Evolutionary conservation across 37 sponge, comb jelly and placozoan genomes (phyloP), one percentile per base, ranked within the genome.

Genomic region (Petrosia ficiformis): DNA sequence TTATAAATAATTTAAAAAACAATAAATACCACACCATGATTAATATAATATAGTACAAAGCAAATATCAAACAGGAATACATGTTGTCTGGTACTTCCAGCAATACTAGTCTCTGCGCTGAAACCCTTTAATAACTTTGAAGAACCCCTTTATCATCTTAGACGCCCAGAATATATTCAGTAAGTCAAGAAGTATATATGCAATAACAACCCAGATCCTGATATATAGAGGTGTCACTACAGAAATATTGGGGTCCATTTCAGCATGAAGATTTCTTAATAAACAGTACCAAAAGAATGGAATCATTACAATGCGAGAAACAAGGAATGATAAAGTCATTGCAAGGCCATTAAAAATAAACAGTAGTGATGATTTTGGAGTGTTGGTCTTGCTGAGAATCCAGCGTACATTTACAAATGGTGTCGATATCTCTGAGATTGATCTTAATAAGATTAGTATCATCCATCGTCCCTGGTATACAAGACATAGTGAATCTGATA

Each of bases 81-180:
- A n/a, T n/a, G n/a, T n/a, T n/a, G n/a, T n/a, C n/a, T n/a, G n/a
- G n/a, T n/a, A n/a, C n/a, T n/a, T n/a, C n/a, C n/a, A n/a, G n/a
- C n/a, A n/a, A n/a, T n/a, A n/a, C n/a, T n/a, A n/a, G n/a, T n/a
- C n/a, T n/a, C n/a, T n/a, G n/a, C n/a, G n/a, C n/a, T n/a, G n/a
- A n/a, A n/a, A n/a, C n/a, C n/a, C n/a, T n/a, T n/a, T n/a, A n/a
- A n/a, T n/a, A n/a, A n/a, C n/a, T 35, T 86, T 86, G 1, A 71
- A 19, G 3, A 58, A 59, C 3, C 91, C 91, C 40, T 28, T 60
- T 19, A 81, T 24, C 75, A 90, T 86, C 71, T 85, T 90, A 44
- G 42, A 52, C 28, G 77, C 68, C 91, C 91, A 90, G 71, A 43
- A 73, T 0, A 90, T 2, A 66, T 90, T 90, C 35, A 90, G 74